A percentile compares a stretch with the other conserved stretches of the same genome.
Evolutionary conservation across 2,888 invertebrate species (phyloP).

Genomic region (Marronus borbonicus): DNA sequence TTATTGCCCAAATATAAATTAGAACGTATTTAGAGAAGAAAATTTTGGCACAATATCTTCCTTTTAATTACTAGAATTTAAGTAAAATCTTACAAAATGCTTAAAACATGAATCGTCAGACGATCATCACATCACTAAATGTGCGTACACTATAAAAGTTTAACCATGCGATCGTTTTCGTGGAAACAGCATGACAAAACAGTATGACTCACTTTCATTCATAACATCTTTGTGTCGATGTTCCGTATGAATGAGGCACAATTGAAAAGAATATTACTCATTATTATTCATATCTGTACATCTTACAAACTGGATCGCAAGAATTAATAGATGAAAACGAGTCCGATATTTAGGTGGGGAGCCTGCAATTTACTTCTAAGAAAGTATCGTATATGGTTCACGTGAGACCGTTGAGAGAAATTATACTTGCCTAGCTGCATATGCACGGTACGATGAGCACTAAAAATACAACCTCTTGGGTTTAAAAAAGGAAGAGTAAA

Average conservation of each 20-base stretch:
- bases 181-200: slow-evolving; percentile 5
- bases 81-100: too few species aligned
- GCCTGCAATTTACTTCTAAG: background rate
- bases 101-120: too few species aligned
- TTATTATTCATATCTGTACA: background rate
- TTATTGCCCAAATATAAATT: too few species aligned
- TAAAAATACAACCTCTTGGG: background rate
- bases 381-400: background rate
- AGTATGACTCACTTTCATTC: background rate
- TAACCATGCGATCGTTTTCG: background rate
- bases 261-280: background rate
- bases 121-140: too few species aligned
- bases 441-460: background rate
- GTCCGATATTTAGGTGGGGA: background rate
- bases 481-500: slow-evolving; percentile 8
- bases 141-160: too few species aligned
- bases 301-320: background rate
- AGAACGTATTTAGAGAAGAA: too few species aligned
- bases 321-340: background rate
- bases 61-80: too few species aligned
- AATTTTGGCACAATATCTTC: too few species aligned
- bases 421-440: background rate
- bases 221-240: background rate
- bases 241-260: background rate
- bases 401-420: background rate